Percentiles rank a stretch among this genome's conserved stretches.
Evolutionary conservation across 2,797 vertebrate genomes (phyloP).

Genomic region (Simalia tracyae): DNA sequence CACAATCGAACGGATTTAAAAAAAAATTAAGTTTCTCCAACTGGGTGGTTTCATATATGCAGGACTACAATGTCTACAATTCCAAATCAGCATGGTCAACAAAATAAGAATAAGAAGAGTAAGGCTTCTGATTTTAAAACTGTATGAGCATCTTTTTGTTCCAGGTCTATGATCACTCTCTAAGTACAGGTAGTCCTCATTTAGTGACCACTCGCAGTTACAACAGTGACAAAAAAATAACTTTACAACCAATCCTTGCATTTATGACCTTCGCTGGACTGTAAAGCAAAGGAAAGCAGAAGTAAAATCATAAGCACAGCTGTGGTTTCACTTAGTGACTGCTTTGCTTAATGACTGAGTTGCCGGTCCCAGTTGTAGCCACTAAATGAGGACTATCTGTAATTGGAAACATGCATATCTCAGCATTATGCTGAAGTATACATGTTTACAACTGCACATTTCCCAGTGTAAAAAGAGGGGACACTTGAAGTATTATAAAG

Average conservation of each 20-base stretch:
- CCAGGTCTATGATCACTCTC: neutral
- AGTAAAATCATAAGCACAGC: neutral
- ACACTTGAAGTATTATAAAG: neutral
- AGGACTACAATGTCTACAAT: neutral
- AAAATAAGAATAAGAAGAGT: neutral
- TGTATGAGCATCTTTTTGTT: neutral
- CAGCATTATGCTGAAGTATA: neutral
- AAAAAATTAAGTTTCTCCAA: neutral
- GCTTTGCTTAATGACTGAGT: neutral
- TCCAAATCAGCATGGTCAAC: neutral
- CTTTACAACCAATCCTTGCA: neutral
- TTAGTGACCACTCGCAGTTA: neutral
- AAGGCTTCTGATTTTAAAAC: neutral
- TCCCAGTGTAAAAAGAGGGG: neutral
- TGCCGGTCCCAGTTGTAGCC: neutral
- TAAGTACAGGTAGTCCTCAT: neutral
- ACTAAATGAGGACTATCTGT: neutral
- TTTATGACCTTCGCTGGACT: neutral
- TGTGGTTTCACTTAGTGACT: neutral
- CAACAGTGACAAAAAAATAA: neutral
- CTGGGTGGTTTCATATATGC: neutral
- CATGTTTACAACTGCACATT: neutral
- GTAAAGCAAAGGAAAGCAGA: neutral
- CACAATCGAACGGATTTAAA: too few relatives aligned
- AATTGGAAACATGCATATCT: neutral